These are phyloP conservation scores for Lottia scabra DNA, from an alignment of 2,888 invertebrate genomes.

Conservation along the genomic window DNA sequence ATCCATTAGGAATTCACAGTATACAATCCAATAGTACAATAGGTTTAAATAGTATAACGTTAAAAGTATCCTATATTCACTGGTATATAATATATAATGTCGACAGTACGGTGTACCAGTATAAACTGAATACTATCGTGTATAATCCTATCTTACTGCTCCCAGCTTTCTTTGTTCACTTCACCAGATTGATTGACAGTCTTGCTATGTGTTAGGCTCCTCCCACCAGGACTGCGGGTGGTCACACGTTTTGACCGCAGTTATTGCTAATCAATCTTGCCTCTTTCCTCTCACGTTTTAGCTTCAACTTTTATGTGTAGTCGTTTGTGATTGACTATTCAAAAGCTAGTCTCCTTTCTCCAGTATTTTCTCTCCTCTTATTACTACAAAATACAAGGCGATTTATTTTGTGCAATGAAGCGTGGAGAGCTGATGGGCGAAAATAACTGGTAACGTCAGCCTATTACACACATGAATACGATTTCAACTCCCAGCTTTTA, in stretches of 20 bases:
- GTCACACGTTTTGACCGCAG: conserved; percentile 3
- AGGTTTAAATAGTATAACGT: no score
- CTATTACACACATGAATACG: conserved; percentile 1
- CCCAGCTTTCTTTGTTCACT: background rate
- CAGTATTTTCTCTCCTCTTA: background rate
- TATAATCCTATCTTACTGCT: background rate
- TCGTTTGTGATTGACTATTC: no score
- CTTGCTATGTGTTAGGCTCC: background rate
- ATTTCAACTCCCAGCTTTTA: no score
- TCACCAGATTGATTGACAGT: background rate
- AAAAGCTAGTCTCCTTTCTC: background rate
- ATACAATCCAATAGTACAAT: no score
- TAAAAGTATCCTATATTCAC: no score
- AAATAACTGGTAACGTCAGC: background rate
- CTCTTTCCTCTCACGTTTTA: background rate
- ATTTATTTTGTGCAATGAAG: background rate
- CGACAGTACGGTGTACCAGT: no score
- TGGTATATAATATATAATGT: no score
- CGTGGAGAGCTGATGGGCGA: background rate
- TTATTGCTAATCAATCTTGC: background rate
- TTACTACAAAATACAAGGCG: background rate
- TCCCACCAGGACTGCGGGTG: background rate
- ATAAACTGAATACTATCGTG: no score
- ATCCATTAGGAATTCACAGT: no score
- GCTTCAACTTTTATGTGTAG: background rate